Evolutionary conservation across 2,797 vertebrate species (phyloP), one percentile per base, ranked within the genome.

Genomic region (Zenarchopterus dispar): DNA sequence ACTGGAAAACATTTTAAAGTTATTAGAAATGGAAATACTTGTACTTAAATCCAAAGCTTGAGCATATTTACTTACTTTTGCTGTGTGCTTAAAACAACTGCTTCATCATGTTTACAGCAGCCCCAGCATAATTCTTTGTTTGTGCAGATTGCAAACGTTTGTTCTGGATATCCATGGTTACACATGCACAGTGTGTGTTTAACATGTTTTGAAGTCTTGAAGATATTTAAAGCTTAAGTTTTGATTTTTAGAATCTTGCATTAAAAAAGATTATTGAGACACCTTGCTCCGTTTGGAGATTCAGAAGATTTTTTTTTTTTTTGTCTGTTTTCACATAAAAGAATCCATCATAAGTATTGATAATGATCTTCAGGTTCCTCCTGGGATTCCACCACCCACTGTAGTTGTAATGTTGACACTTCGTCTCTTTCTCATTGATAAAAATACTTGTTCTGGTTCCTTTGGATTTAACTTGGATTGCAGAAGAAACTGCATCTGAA

Each of bases 291-390:
- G 0, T 55, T 43, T 50, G 28, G 28, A 31, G 28, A 5, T 19
- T 54, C 21, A 13, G 3, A 7, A 44, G 28, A 31, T 4, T 7
- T 31, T 7, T 31, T 36, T 10, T 36, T 9, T 7, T 31, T 1
- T 9, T 31, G 3, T 31, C 8, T 44, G 63, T 48, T 43, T 23
- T 8, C 46, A 65, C 52, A 62, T 68, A 46, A 78, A 60, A 76
- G 51, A 68, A 54, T 67, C 61, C 47, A 51, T 7, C 63, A 72
- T 31, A 23, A 56, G 46, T 42, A 81, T 82, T 16, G 84, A 82
- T 78, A 73, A 80, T 77, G 33, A 36, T 36, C 9, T 11, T 36
- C 8, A 10, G 8, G 10, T 36, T 36, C 33, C 33, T 11, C 9
- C 33, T 31, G 6, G 2, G 24, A 24, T 11, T 36, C 8, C 8